Conservation (phyloP, 2,113 vertebrate species). For the Pluvianellus socialis region DNA sequence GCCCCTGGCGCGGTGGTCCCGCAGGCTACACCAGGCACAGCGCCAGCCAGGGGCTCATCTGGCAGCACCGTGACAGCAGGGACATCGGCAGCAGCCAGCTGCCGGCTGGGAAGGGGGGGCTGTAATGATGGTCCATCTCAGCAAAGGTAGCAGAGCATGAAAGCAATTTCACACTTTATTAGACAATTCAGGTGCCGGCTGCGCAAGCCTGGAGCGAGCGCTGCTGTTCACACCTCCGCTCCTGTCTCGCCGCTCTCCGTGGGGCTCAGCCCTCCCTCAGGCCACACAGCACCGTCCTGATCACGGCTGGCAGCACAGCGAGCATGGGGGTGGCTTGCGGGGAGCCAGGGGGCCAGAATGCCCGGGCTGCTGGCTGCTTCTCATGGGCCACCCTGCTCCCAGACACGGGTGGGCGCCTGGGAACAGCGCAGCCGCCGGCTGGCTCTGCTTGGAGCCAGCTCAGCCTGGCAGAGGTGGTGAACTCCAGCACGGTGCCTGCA, state of each 20-base stretch:
- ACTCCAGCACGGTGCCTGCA: not conserved
- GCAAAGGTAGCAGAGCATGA: constrained; percentile 64
- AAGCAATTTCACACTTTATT: constrained; percentile 83
- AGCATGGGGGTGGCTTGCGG: accelerated
- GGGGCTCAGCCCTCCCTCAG: not conserved
- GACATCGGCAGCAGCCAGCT: not conserved
- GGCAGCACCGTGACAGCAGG: not conserved
- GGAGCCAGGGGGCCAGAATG: not conserved
- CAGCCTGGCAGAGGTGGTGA: not conserved
- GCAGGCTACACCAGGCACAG: not conserved
- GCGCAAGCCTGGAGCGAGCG: constrained; percentile 12
- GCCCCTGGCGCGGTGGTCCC: accelerated
- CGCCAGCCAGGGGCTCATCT: constrained; percentile 23
- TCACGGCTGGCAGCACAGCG: accelerated
- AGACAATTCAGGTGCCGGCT: constrained; percentile 69
- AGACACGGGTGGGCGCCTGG: accelerated
- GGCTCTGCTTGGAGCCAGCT: not conserved
- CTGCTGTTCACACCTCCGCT: not conserved
- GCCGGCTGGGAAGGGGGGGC: not conserved
- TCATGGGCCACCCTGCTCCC: not conserved
- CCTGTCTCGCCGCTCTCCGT: accelerated
- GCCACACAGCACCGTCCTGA: not conserved
- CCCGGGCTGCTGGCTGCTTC: not conserved
- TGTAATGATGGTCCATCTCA: constrained; percentile 27
- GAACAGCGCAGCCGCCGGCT: not conserved